Base-by-base conservation (phyloP, 2,888 invertebrate genomes). In the Autographa gamma region DNA sequence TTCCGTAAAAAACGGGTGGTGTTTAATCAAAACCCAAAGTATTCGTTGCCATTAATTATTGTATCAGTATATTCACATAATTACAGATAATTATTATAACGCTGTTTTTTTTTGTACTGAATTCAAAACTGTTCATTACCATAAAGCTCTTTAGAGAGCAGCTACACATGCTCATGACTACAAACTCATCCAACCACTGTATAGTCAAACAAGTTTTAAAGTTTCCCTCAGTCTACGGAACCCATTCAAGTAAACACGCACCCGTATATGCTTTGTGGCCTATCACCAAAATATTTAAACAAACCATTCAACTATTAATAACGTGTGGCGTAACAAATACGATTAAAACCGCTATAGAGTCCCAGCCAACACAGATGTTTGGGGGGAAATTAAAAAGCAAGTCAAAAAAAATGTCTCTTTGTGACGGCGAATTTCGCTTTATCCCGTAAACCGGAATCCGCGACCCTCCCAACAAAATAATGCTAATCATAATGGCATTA, bases 401-500 rank as follows among this genome's bases (percentile, higher is more conserved):
- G 80, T 80, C 78, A 86, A 86, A 91, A 90, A 90, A 93, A 91
- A 90, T 84, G 48, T 74, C 76, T 86, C 90, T 91, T 94, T 94
- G 93, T 93, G 91, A 89, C 90, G 89, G 88, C 90, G 84, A 93
- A 94, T 92, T 93, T 93, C 92, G 89, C 89, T 94, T 93, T 94
- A 94, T 93, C 90, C 91, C 87, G 90, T 89, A 95, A 95, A 95
- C 95, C 93, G 93, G 95, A 93, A 94, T 95, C 91, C 86, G 85
- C 89, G 89, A 92, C 91, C 94, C 94, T 93, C 88, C 89, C 86
- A 82, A 84, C 86, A 88, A 90, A 93, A 94, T 95, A 94, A 95
- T 94, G 94, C 95, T 95, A 95, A 95, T 95, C 94, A 92, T 95
- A 95, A 95, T 94, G 90, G 93, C 92, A 95, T 94, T 95, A 95